These are phyloP conservation scores for Auanema freiburgensis DNA, from an alignment of 2,888 invertebrate genomes.

Conservation along the genomic window DNA sequence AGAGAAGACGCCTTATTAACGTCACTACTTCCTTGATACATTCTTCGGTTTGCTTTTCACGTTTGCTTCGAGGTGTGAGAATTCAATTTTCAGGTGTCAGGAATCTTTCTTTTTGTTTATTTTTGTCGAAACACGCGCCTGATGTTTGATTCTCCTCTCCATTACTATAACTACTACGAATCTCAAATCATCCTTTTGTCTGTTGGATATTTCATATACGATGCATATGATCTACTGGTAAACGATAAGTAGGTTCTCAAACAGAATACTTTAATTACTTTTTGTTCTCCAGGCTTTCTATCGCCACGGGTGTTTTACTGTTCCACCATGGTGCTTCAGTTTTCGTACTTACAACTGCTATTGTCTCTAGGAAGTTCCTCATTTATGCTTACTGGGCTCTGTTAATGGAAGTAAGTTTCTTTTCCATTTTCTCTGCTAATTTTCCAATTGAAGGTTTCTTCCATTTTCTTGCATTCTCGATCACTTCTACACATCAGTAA, in stretches of 20 bases:
- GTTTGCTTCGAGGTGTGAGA: no score
- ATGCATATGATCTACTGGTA: slow-evolving; percentile 37
- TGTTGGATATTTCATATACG: slow-evolving; percentile 46
- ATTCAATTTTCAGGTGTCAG: slow-evolving; percentile 35
- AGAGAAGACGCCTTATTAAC: slow-evolving; percentile 40
- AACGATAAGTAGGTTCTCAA: slow-evolving; percentile 38
- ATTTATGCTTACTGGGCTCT: slow-evolving; percentile 47
- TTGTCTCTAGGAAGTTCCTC: slow-evolving; percentile 41
- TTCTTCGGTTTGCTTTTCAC: slow-evolving; percentile 31
- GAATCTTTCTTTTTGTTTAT: slow-evolving; percentile 33
- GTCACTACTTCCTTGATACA: slow-evolving; percentile 45
- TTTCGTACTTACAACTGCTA: slow-evolving; percentile 34
- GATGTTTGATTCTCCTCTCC: slow-evolving; percentile 43
- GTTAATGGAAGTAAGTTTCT: slow-evolving; percentile 34
- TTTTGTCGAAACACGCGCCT: slow-evolving; percentile 35
- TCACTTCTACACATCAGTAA: slow-evolving; percentile 40
- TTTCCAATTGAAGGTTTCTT: slow-evolving; percentile 27
- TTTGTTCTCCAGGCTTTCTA: slow-evolving; percentile 42
- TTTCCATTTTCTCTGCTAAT: not conserved
- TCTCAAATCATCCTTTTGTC: slow-evolving; percentile 39
- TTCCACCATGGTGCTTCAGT: slow-evolving; percentile 43
- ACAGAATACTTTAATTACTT: slow-evolving; percentile 4
- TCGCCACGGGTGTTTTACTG: slow-evolving; percentile 41
- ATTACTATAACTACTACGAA: slow-evolving; percentile 35
- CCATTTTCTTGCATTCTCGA: slow-evolving; percentile 40